A percentile compares a stretch with the other conserved stretches of the same genome.
These are phyloP conservation scores for Chrysotoxum bicinctum DNA, from an alignment of 2,888 invertebrate species.

Conservation along the genomic window DNA sequence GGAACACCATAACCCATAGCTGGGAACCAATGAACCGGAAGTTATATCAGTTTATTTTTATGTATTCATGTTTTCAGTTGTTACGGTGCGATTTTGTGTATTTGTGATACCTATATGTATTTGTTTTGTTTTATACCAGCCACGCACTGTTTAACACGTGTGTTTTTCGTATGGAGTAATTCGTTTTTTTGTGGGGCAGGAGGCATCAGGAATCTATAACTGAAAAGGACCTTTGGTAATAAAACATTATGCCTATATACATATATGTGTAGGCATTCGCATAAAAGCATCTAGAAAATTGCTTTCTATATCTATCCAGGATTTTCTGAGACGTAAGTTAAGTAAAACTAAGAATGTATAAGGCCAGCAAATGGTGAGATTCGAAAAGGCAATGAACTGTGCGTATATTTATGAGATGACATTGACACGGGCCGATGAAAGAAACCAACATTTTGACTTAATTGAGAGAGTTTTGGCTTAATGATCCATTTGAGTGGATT, in stretches of 20 bases:
- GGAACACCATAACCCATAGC: constrained; percentile 42
- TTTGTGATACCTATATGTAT: not conserved
- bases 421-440: constrained; percentile 31
- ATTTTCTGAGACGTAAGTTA: not conserved
- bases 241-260: constrained; percentile 34
- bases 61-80: constrained; percentile 66
- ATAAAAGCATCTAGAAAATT: constrained; percentile 59
- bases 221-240: constrained; percentile 45
- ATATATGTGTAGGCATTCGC: not conserved
- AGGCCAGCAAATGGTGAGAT: not conserved
- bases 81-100: constrained; percentile 1
- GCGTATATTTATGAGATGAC: constrained; percentile 43
- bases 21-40: constrained; percentile 60
- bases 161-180: constrained; percentile 27
- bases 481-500: constrained; percentile 69
- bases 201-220: too few relatives aligned
- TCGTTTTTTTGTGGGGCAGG: not conserved
- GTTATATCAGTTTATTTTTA: constrained; percentile 62
- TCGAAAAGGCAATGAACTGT: constrained; percentile 54
- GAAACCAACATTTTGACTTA: constrained; percentile 58
- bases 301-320: constrained; percentile 18
- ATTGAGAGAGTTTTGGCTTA: constrained; percentile 68
- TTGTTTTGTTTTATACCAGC: constrained; percentile 45
- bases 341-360: not conserved
- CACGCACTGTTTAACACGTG: constrained; percentile 62